Evolutionary conservation across 2,888 invertebrate genomes (phyloP).

Genomic region (Drosophila putrida): DNA sequence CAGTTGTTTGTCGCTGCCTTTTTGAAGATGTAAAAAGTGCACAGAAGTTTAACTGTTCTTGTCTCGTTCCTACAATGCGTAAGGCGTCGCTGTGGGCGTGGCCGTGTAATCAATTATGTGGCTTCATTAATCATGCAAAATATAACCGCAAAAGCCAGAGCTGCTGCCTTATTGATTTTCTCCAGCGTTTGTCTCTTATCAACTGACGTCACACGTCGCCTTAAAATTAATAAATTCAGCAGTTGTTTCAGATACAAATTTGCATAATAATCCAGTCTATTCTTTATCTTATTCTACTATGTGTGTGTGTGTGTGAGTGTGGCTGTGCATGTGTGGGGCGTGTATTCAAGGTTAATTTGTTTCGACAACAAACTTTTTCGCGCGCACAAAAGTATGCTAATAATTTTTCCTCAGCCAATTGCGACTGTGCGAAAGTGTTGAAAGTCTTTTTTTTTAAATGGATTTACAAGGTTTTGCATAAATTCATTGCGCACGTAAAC

Average conservation of each 20-base stretch:
- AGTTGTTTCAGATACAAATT: conserved; percentile 52
- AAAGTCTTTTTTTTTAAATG: conserved; percentile 56
- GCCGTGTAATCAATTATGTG: conserved; percentile 74
- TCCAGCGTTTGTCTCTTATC: conserved; percentile 59
- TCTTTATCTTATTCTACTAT: neutral
- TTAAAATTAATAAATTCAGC: conserved; percentile 71
- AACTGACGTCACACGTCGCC: conserved; percentile 62
- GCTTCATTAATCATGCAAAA: conserved; percentile 80
- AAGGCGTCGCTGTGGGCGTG: conserved; percentile 29
- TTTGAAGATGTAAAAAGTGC: conserved; percentile 51
- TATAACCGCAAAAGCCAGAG: conserved; percentile 55
- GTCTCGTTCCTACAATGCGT: neutral
- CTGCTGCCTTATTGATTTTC: conserved; percentile 69
- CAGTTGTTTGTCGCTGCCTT: conserved; percentile 62
- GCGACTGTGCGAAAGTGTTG: conserved; percentile 60
- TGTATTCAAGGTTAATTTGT: conserved; percentile 77
- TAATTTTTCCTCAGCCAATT: conserved; percentile 52
- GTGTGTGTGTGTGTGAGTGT: neutral
- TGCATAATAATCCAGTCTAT: conserved; percentile 66
- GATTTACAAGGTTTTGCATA: conserved; percentile 63
- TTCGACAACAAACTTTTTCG: conserved; percentile 61
- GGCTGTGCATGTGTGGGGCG: neutral
- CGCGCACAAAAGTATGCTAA: conserved; percentile 71
- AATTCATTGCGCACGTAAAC: conserved; percentile 44
- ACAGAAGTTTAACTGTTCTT: conserved; percentile 30